Base-by-base conservation (phyloP, 2,888 invertebrate genomes). In the Pammene aurita region DNA sequence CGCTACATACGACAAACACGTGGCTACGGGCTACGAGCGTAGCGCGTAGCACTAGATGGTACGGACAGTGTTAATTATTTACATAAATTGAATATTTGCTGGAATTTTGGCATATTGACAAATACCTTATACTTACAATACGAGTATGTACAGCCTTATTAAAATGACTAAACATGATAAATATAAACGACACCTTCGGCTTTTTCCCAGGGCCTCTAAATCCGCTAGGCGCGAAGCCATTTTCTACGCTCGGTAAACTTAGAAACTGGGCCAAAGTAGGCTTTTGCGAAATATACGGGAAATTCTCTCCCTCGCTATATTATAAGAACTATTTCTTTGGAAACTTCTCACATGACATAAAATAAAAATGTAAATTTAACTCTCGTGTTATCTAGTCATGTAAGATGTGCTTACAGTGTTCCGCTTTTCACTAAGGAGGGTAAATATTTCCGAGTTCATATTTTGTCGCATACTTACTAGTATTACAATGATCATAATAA, bases 201-300 rank as follows among this genome's bases (percentile, higher is more conserved):
- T 46, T 68, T 84, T 85, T 80, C 80, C 80, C 80, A 81, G 85
- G 84, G 83, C 84, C 81, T 85, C 82, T 80, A 88, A 89, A 88
- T 88, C 88, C 87, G 81, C 80, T 81, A 82, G 83, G 81, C 84
- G 84, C 83, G 82, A 84, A 86, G 83, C 85, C 84, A 90, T 90
- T 89, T 84, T 86, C 86, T 84, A 85, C 87, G 89, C 84, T 88
- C 87, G 81, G 87, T 86, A 88, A 90, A 90, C 87, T 89, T 84
- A 84, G 85, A 84, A 92, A 90, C 86, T 90, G 83, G 90, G 92
- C 84, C 89, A 88, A 88, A 88, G 89, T 88, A 87, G 90, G 90
- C 89, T 90, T 89, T 84, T 81, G 84, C 82, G 78, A 86, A 86
- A 89, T 88, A 85, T 84, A 86, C 83, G 84, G 82, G 80, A 84